phyloP scores from a whole-genome alignment of 2,888 invertebrate species.

The Tachina grossa region DNA sequence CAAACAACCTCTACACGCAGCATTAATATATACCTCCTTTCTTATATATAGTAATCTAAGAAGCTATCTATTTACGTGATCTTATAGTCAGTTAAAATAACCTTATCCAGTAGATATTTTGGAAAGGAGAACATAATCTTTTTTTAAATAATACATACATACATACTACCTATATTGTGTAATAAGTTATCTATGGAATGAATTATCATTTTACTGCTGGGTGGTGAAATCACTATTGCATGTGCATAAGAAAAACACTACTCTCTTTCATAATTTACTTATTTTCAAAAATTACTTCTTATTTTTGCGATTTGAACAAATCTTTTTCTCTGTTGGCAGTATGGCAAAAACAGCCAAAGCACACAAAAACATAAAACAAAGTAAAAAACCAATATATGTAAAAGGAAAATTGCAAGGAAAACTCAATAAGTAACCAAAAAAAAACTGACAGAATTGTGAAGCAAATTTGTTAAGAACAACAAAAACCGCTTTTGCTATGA shows the following conservation, averaged over 20 bases:
- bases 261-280: conserved; percentile 13
- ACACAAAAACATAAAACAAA: not conserved
- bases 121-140: too few relatives aligned
- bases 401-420: conserved; percentile 36
- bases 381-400: conserved; percentile 37
- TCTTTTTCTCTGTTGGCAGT: not conserved
- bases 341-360: not conserved
- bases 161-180: too few relatives aligned
- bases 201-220: too few relatives aligned
- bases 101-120: too few relatives aligned
- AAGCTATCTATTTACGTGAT: too few relatives aligned
- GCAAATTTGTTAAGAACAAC: conserved; percentile 57
- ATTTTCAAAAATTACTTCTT: conserved; percentile 12
- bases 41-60: too few relatives aligned
- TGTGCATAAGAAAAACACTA: not conserved
- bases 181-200: too few relatives aligned
- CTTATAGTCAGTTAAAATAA: too few relatives aligned
- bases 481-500: conserved; percentile 76
- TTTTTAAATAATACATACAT: too few relatives aligned
- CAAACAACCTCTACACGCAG: too few relatives aligned
- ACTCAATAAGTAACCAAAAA: conserved; percentile 14
- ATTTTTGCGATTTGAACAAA: not conserved
- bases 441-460: conserved; percentile 51
- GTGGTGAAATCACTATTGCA: conserved; percentile 1
- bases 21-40: too few relatives aligned